Evolutionary conservation across 1,140 invertebrate species (phyloP).

Genomic region (Pseudomyrmex flavicornis): DNA sequence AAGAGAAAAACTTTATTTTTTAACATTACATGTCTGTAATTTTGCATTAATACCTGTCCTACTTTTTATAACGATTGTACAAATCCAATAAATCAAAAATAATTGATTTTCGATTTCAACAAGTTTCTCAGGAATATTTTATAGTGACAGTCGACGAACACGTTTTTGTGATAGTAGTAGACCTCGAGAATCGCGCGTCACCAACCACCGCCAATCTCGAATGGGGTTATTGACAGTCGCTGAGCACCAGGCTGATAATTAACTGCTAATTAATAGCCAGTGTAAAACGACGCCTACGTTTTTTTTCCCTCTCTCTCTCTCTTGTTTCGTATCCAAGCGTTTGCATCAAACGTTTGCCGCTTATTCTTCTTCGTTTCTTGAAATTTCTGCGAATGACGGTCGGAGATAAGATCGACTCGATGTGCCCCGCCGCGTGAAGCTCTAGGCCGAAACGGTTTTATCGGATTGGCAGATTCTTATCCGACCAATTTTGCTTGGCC

Average conservation of each 20-base stretch:
- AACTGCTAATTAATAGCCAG: constrained; percentile 78
- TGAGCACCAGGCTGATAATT: constrained; percentile 72
- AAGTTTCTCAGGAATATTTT: constrained; percentile 13
- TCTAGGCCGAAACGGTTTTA: constrained; percentile 63
- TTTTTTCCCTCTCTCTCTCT: constrained; percentile 4
- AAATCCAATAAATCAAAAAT: not conserved
- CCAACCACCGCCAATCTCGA: not conserved
- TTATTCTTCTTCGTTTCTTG: constrained; percentile 20
- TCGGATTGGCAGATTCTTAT: constrained; percentile 67
- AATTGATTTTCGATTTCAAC: constrained; percentile 21
- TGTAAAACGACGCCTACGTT: constrained; percentile 59
- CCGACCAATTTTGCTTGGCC: constrained; percentile 48
- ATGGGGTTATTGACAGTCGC: constrained; percentile 66
- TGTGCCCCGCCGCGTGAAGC: constrained; percentile 15
- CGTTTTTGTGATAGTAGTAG: constrained; percentile 8
- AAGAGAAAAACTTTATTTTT: not conserved
- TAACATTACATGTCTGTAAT: not conserved
- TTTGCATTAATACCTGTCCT: no score
- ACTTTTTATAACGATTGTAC: not conserved
- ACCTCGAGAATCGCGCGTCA: constrained; percentile 14
- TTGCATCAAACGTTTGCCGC: not conserved
- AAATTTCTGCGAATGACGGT: constrained; percentile 25
- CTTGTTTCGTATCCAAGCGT: not conserved
- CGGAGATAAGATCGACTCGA: constrained; percentile 63
- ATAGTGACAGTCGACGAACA: not conserved